Conservation (phyloP, 2,797 vertebrate genomes). For the Rhadinocentrus ornatus region DNA sequence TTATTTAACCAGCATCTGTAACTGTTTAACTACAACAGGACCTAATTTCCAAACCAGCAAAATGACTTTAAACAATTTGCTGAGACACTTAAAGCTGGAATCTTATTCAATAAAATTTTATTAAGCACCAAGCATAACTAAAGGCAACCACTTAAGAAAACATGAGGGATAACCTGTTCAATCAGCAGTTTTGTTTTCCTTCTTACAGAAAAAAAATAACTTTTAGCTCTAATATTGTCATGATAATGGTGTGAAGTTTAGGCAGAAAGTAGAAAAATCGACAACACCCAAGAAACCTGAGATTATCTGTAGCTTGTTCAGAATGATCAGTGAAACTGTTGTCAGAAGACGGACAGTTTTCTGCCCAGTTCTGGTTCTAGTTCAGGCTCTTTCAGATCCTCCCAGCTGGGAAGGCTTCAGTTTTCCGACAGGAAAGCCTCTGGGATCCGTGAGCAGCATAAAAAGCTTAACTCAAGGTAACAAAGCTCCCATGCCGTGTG, state of each 20-base stretch:
- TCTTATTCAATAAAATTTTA: constrained; percentile 4
- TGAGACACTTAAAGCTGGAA: constrained; percentile 3
- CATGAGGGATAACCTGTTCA: not conserved
- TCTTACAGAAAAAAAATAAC: not conserved
- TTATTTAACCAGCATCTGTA: not conserved
- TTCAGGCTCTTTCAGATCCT: not conserved
- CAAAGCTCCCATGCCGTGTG: not conserved
- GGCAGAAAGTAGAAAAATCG: not conserved
- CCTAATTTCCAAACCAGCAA: constrained; percentile 7
- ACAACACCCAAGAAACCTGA: not conserved
- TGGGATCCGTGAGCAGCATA: not conserved
- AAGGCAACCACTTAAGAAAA: not conserved
- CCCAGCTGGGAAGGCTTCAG: not conserved
- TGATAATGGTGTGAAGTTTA: not conserved
- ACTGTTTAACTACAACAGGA: not conserved
- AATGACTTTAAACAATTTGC: not conserved
- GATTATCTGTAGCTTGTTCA: not conserved
- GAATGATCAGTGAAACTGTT: not conserved
- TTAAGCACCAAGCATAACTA: not conserved
- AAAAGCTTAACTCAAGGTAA: not conserved
- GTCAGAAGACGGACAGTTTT: not conserved
- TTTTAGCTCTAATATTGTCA: not conserved
- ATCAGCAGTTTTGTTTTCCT: not conserved
- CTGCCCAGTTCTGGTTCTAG: not conserved
- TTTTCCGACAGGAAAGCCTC: not conserved